phyloP scores from a whole-genome alignment of 2,888 invertebrate species.

The Hydroisotoma schaefferi region DNA sequence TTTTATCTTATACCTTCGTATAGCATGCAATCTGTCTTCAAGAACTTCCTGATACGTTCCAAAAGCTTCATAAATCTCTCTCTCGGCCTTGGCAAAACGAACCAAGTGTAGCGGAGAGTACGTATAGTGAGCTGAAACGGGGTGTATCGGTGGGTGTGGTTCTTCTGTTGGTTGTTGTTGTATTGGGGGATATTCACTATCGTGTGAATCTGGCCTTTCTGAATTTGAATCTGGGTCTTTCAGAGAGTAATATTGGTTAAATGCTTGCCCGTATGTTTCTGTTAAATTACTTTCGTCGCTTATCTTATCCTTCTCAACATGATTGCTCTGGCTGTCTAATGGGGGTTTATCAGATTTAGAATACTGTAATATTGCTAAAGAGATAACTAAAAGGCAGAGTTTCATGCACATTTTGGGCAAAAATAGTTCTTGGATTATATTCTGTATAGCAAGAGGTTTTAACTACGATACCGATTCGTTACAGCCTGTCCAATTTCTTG shows the following conservation, averaged over 20 bases:
- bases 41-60: constrained; percentile 17
- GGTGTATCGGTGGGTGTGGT: not conserved
- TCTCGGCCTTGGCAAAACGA: constrained; percentile 14
- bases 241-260: not conserved
- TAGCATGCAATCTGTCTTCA: constrained; percentile 13
- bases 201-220: no score
- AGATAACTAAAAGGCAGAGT: no score
- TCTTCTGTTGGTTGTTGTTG: not conserved
- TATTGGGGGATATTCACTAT: not conserved
- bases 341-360: no score
- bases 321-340: no score
- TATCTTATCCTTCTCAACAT: no score
- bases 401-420: no score
- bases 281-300: no score
- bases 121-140: constrained; percentile 10
- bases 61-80: constrained; percentile 8
- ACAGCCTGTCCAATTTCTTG: no score
- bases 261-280: not conserved
- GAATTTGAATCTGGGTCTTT: not conserved
- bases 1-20: constrained; percentile 17
- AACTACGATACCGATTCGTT: no score
- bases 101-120: constrained; percentile 19
- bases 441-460: no score
- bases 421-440: no score
- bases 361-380: no score